A percentile compares a stretch with the other conserved stretches of the same genome.
Evolutionary conservation across 2,797 vertebrate genomes (phyloP).

Genomic region (Balearica regulorum): DNA sequence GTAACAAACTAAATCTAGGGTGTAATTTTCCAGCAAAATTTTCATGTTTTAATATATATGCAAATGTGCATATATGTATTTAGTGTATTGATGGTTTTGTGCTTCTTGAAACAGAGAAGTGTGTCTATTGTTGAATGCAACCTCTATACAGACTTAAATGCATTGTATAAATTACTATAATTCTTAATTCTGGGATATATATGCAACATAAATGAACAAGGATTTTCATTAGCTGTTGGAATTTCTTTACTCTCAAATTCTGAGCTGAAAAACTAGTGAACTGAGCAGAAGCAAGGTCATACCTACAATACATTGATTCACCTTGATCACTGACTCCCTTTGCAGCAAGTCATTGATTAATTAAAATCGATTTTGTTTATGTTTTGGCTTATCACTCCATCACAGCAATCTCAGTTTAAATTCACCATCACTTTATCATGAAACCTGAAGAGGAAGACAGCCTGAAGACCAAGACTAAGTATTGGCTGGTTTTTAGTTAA

Average conservation of each 20-base stretch:
- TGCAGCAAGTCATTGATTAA: not conserved
- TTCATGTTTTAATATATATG: not conserved
- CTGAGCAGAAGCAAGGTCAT: not conserved
- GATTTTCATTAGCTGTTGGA: not conserved
- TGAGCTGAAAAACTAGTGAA: not conserved
- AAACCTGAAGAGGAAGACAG: not conserved
- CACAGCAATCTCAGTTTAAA: not conserved
- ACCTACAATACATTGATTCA: not conserved
- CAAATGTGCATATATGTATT: not conserved
- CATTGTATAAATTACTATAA: not conserved
- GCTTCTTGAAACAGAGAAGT: not conserved
- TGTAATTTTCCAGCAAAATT: not conserved
- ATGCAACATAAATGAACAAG: not conserved
- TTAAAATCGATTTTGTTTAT: not conserved
- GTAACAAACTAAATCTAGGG: not conserved
- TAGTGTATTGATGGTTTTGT: not conserved
- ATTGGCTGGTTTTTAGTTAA: not conserved
- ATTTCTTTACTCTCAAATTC: not conserved
- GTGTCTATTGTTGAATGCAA: not conserved
- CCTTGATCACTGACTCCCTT: not conserved
- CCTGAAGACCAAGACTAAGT: not conserved
- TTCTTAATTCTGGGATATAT: not conserved
- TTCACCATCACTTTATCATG: not conserved
- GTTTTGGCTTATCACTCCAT: not conserved
- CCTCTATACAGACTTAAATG: not conserved